These are phyloP conservation scores for Cheiracanthium punctorium DNA, from an alignment of 2,888 invertebrate species.

Conservation along the genomic window DNA sequence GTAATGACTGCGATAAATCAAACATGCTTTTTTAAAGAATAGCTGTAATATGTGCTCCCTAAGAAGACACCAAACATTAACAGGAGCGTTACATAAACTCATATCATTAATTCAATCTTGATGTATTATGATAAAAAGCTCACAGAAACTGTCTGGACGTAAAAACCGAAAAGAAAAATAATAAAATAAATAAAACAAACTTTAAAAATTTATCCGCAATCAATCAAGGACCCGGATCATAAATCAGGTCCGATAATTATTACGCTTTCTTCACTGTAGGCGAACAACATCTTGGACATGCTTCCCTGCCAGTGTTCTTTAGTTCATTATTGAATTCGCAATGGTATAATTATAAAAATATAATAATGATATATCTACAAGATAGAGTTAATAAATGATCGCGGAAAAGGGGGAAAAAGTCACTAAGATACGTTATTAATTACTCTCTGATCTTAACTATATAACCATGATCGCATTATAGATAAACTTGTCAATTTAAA, in stretches of 20 bases:
- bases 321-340: neutral
- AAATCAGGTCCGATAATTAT: slow-evolving; percentile 21
- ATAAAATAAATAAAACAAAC: no score
- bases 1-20: no score
- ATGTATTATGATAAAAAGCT: neutral
- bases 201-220: neutral
- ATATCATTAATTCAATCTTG: slow-evolving; percentile 1
- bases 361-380: slow-evolving; percentile 26
- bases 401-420: neutral
- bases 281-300: slow-evolving; percentile 25
- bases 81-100: neutral
- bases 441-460: slow-evolving; percentile 32
- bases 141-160: neutral
- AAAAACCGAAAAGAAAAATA: neutral
- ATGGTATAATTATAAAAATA: slow-evolving; percentile 41
- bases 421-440: slow-evolving; percentile 36
- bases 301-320: neutral
- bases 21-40: no score
- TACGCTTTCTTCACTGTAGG: slow-evolving; percentile 26
- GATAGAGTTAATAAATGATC: slow-evolving; percentile 40
- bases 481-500: slow-evolving; percentile 59
- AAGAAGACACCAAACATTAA: neutral
- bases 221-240: neutral
- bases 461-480: slow-evolving; percentile 28
- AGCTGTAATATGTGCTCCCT: neutral